Evolutionary conservation across 2,797 vertebrate genomes (phyloP).

Genomic region (Eutrigla gurnardus): DNA sequence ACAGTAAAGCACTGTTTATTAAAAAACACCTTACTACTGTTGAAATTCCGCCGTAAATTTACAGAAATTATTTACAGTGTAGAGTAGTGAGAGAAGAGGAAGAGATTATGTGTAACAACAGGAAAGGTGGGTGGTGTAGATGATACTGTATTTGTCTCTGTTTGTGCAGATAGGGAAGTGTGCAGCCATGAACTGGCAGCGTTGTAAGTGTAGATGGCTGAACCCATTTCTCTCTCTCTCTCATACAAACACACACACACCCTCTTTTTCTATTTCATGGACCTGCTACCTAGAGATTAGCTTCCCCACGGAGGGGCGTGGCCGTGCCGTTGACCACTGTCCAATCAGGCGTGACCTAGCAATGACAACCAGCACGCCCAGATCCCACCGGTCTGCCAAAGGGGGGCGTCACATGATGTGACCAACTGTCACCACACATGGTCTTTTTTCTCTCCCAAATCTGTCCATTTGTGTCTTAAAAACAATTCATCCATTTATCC

Average conservation of each 20-base stretch:
- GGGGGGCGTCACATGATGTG: constrained; percentile 71
- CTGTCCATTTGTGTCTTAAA: constrained; percentile 61
- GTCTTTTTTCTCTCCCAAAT: constrained; percentile 67
- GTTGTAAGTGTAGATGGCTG: constrained; percentile 10
- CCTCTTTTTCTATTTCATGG: constrained; percentile 42
- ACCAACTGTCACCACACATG: constrained; percentile 83
- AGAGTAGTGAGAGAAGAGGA: constrained; percentile 46
- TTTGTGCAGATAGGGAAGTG: constrained; percentile 56
- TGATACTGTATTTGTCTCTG: constrained; percentile 35
- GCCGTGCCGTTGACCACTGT: constrained; percentile 64
- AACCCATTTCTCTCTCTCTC: neutral
- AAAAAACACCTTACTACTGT: too few relatives aligned
- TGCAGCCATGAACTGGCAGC: constrained; percentile 22
- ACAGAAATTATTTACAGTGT: too few relatives aligned
- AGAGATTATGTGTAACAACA: constrained; percentile 48
- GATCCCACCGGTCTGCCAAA: constrained; percentile 66
- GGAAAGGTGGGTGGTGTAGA: constrained; percentile 43
- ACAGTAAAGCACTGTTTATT: too few relatives aligned
- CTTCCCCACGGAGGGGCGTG: constrained; percentile 75
- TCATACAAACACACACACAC: neutral
- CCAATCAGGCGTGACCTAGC: constrained; percentile 75
- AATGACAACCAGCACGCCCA: constrained; percentile 65
- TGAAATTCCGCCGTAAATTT: too few relatives aligned
- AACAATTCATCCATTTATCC: constrained; percentile 60
- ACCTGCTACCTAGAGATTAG: constrained; percentile 80